A percentile compares a stretch with the other conserved stretches of the same genome.
Evolutionary conservation across 2,113 vertebrate genomes (phyloP).

Genomic region (Charadrius vociferus): DNA sequence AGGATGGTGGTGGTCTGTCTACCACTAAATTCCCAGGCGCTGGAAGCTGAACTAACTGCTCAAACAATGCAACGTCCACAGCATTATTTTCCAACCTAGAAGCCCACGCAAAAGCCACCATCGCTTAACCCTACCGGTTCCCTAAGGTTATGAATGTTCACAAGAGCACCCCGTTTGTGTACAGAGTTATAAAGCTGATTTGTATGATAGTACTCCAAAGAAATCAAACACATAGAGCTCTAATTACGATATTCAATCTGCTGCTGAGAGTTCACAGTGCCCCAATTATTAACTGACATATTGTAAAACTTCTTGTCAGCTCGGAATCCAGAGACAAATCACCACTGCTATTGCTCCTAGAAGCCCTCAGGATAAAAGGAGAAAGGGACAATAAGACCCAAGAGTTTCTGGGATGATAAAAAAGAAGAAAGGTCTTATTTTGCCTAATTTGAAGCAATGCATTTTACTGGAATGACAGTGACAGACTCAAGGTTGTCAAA

Average conservation of each 20-base stretch:
- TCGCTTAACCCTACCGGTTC: not conserved
- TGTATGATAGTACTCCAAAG: not conserved
- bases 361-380: not conserved
- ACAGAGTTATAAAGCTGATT: not conserved
- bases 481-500: constrained; percentile 3
- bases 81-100: not conserved
- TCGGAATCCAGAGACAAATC: not conserved
- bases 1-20: not conserved
- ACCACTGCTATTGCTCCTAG: not conserved
- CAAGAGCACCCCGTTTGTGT: not conserved
- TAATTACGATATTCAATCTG: not conserved
- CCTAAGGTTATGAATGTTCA: not conserved
- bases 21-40: not conserved
- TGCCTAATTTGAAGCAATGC: not conserved
- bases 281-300: not conserved
- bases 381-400: not conserved
- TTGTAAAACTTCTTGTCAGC: not conserved
- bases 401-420: not conserved
- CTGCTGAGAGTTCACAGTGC: not conserved
- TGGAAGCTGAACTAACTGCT: not conserved
- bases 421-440: not conserved
- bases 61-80: not conserved
- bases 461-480: not conserved
- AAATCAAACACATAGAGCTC: not conserved
- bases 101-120: not conserved